phyloP scores from a whole-genome alignment of 1,140 invertebrate species.

The Apolygus lucorum region DNA sequence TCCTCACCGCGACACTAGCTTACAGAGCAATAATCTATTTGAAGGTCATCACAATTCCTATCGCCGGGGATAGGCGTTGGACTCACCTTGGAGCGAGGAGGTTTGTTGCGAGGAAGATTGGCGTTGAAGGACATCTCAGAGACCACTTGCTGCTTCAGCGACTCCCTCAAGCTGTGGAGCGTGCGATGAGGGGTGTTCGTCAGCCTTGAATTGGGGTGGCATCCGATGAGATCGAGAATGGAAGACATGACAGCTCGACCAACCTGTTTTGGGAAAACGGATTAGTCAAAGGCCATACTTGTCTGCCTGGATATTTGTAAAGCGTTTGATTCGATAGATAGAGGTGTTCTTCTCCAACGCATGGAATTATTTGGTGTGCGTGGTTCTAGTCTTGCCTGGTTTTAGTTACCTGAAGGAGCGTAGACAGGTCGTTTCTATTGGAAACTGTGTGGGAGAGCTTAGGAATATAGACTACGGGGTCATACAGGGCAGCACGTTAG shows the following conservation, averaged over 20 bases:
- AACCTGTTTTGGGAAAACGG: slow-evolving; percentile 47
- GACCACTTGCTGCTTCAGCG: slow-evolving; percentile 42
- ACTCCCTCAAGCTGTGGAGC: slow-evolving; percentile 58
- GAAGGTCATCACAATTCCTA: not conserved
- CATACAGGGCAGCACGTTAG: no score
- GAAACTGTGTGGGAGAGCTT: no score
- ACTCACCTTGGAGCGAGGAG: slow-evolving; percentile 6
- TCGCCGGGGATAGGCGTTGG: not conserved
- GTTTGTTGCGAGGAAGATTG: not conserved
- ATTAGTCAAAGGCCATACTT: no score
- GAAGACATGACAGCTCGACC: slow-evolving; percentile 71
- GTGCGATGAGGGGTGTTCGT: slow-evolving; percentile 67
- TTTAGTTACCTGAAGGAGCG: no score
- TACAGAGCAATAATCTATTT: not conserved
- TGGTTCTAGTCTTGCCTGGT: no score
- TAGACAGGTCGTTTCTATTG: no score
- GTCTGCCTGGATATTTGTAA: no score
- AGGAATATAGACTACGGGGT: no score
- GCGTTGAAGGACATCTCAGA: not conserved
- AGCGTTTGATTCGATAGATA: no score
- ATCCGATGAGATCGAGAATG: slow-evolving; percentile 67
- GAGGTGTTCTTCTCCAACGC: no score
- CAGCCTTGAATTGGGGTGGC: slow-evolving; percentile 70
- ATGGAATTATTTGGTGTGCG: no score
- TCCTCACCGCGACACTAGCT: not conserved